phyloP scores from a whole-genome alignment of 1,140 invertebrate species.

The Ips nitidus region DNA sequence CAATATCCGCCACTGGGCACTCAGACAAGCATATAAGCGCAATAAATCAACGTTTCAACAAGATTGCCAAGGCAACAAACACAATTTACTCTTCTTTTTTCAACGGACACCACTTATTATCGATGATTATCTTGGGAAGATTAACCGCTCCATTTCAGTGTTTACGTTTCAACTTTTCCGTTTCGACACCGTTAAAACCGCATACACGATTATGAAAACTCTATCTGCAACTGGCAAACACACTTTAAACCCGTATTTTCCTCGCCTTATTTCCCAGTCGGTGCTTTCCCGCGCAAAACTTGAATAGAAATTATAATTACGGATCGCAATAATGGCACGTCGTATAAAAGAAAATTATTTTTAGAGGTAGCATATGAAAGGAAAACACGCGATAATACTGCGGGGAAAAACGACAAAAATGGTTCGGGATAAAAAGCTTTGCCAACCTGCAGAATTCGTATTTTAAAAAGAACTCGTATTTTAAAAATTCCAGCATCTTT shows the following conservation, averaged over 20 bases:
- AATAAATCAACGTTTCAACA: no score
- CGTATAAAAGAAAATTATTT: constrained; percentile 21
- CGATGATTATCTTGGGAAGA: no score
- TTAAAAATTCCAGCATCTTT: no score
- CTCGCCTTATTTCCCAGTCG: constrained; percentile 18
- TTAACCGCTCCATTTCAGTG: no score
- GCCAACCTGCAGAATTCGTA: no score
- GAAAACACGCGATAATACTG: constrained; percentile 14
- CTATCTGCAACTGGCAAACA: constrained; percentile 10
- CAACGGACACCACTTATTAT: no score
- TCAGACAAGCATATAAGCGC: no score
- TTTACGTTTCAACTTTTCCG: no score
- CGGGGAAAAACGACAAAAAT: background rate
- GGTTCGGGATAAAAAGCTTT: background rate
- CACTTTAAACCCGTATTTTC: constrained; percentile 14
- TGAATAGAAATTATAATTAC: constrained; percentile 20
- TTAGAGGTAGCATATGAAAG: constrained; percentile 17
- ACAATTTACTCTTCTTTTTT: no score
- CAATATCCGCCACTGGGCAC: no score
- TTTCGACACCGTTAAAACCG: background rate
- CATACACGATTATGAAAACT: constrained; percentile 8
- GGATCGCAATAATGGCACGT: constrained; percentile 5
- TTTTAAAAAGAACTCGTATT: no score
- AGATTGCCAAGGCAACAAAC: no score
- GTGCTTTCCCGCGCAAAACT: constrained; percentile 17